Percentiles rank a stretch among this genome's conserved stretches.
Evolutionary conservation across 1,140 invertebrate species (phyloP).

Genomic region (Neomicropteryx cornuta): DNA sequence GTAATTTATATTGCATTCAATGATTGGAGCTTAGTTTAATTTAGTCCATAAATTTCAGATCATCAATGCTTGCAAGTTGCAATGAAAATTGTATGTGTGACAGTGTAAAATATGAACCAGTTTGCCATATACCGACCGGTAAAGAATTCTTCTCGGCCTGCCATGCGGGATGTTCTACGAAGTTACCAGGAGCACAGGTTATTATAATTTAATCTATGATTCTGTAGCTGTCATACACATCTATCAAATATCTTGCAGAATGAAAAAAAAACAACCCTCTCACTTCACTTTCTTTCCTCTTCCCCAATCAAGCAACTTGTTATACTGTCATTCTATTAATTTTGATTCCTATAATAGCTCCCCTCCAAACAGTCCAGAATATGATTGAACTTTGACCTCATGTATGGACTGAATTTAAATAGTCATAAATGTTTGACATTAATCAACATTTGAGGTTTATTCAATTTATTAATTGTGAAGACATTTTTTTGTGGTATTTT

Average conservation of each 20-base stretch:
- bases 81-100: slow-evolving; percentile 44
- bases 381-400: too few relatives aligned
- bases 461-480: too few relatives aligned
- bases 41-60: too few relatives aligned
- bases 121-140: slow-evolving; percentile 40
- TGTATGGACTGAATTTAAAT: too few relatives aligned
- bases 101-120: slow-evolving; percentile 42
- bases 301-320: not conserved
- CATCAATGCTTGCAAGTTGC: slow-evolving; percentile 39
- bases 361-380: too few relatives aligned
- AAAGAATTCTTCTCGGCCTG: slow-evolving; percentile 51
- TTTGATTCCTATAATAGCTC: too few relatives aligned
- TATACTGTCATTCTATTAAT: not conserved
- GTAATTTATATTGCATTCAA: too few relatives aligned
- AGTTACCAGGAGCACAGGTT: slow-evolving; percentile 13
- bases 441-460: slow-evolving; percentile 10
- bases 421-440: slow-evolving; percentile 3
- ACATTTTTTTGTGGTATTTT: too few relatives aligned
- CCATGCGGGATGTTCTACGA: slow-evolving; percentile 44
- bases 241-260: too few relatives aligned
- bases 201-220: not conserved
- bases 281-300: not conserved
- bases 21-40: too few relatives aligned
- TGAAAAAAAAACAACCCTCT: too few relatives aligned
- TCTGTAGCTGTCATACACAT: too few relatives aligned